Evolutionary conservation across 2,888 invertebrate genomes (phyloP).

Genomic region (Trachelus iudaicus): DNA sequence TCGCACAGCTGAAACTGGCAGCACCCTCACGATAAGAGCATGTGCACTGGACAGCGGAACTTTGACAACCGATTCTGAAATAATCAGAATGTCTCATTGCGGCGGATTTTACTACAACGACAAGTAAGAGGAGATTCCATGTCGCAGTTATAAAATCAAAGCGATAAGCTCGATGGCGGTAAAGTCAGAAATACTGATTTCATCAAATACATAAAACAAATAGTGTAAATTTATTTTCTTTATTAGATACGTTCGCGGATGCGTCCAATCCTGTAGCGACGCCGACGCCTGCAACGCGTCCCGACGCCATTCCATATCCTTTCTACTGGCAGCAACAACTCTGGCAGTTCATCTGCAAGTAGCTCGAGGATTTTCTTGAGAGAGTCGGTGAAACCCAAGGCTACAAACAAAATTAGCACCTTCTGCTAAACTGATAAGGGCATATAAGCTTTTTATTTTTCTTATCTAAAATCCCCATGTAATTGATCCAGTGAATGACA

Average conservation of each 20-base stretch:
- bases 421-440: background rate
- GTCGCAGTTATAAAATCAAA: background rate
- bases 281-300: constrained; percentile 87
- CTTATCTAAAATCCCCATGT: background rate
- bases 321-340: constrained; percentile 33
- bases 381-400: too few species aligned
- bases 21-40: constrained; percentile 87
- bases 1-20: constrained; percentile 78
- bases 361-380: background rate
- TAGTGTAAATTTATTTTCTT: constrained; percentile 2
- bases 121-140: constrained; percentile 69
- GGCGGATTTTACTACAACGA: constrained; percentile 92
- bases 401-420: too few species aligned
- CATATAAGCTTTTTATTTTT: background rate
- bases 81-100: constrained; percentile 97
- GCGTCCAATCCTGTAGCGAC: constrained; percentile 94
- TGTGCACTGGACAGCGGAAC: constrained; percentile 97
- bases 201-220: background rate
- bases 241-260: constrained; percentile 87
- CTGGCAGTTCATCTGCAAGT: constrained; percentile 17
- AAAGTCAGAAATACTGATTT: constrained; percentile 1
- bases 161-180: background rate
- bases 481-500: background rate
- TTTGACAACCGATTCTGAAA: constrained; percentile 94
- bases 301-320: constrained; percentile 19